phyloP scores from a whole-genome alignment of 2,888 invertebrate genomes.

The Athalia cordata region DNA sequence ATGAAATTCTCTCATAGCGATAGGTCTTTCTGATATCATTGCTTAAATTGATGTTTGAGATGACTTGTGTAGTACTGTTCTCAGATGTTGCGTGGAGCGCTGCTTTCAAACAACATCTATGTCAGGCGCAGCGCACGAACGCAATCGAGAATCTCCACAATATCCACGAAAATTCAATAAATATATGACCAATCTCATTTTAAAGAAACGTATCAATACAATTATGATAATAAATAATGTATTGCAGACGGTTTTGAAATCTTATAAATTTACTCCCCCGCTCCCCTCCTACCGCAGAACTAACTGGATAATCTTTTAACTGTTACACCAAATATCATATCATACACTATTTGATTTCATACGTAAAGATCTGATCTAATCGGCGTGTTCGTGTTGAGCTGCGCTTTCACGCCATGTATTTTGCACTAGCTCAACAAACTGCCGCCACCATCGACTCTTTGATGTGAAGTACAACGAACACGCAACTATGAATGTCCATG shows the following conservation, averaged over 20 bases:
- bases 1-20: neutral
- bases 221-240: too few species aligned
- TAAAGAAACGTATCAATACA: too few species aligned
- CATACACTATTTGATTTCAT: conserved; percentile 6
- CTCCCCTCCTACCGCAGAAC: too few species aligned
- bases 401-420: conserved; percentile 93
- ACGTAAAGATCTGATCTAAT: conserved; percentile 71
- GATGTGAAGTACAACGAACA: conserved; percentile 86
- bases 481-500: conserved; percentile 89
- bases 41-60: neutral
- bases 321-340: neutral
- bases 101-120: neutral
- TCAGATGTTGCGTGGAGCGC: neutral
- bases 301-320: too few species aligned
- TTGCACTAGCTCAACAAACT: conserved; percentile 88
- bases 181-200: too few species aligned
- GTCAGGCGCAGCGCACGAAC: too few species aligned
- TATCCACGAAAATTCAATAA: too few species aligned
- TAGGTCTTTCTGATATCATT: neutral
- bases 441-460: conserved; percentile 85
- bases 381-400: conserved; percentile 86
- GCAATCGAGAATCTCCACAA: too few species aligned
- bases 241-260: too few species aligned
- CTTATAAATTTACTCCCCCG: too few species aligned
- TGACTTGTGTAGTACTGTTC: conserved; percentile 14